phyloP scores from a whole-genome alignment of 2,888 invertebrate species.

The Phania funesta region DNA sequence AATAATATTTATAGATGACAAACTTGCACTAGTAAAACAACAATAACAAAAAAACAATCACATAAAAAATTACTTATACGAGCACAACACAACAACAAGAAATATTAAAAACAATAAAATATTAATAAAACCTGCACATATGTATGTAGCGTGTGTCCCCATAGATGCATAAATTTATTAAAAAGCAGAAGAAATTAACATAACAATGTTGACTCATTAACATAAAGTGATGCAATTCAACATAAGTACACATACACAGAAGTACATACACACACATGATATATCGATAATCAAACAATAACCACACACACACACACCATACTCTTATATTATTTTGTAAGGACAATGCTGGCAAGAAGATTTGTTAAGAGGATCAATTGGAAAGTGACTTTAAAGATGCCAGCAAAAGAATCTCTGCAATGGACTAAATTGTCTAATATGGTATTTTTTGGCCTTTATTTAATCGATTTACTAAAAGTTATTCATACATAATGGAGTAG shows the following conservation, averaged over 20 bases:
- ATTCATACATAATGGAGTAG: no score
- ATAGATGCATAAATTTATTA: slow-evolving; percentile 9
- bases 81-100: not conserved
- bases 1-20: slow-evolving; percentile 58
- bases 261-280: not conserved
- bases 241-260: slow-evolving; percentile 13
- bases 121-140: not conserved
- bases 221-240: slow-evolving; percentile 67
- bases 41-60: not conserved
- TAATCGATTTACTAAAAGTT: no score
- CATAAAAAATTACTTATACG: slow-evolving; percentile 35
- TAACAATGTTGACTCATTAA: slow-evolving; percentile 79
- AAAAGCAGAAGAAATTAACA: slow-evolving; percentile 72
- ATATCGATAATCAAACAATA: slow-evolving; percentile 29
- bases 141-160: not conserved
- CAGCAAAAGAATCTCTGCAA: not conserved
- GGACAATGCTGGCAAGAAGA: not conserved
- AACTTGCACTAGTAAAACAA: slow-evolving; percentile 30
- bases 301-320: not conserved
- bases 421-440: no score
- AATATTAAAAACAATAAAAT: slow-evolving; percentile 37
- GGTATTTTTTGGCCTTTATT: no score
- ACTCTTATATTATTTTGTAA: not conserved
- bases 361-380: not conserved
- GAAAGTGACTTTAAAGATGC: not conserved